Evolutionary conservation across 2,888 invertebrate genomes (phyloP), one percentile per base, ranked within the genome.

Genomic region (Ellobium chinense): DNA sequence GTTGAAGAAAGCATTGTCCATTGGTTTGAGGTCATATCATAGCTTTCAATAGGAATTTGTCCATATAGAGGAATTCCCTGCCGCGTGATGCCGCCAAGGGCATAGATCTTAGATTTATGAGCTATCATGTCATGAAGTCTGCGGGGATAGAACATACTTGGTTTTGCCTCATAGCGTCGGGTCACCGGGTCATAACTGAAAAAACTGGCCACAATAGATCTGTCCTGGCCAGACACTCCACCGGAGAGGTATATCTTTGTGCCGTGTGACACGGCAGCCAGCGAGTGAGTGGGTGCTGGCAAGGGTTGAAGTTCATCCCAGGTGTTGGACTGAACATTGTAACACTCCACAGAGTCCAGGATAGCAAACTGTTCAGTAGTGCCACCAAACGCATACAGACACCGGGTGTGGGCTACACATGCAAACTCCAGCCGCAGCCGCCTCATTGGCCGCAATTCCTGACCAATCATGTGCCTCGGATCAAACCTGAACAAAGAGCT

Each of bases 1-100:
- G 92, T 92, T 31, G 89, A 89, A 21, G 90, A 89, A 54, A 92
- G 85, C 81, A 91, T 86, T 2, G 91, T 92, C 92, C 92, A 92
- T 85, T 92, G 92, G 73, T 90, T 89, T 5, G 89, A 85, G 9
- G 83, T 68, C 69, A 90, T 85, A 77, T 88, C 87, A 85, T 88
- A 92, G 76, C 87, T 87, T 83, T 92, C 92, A 12, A 92, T 91
- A 12, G 92, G 91, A 76, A 92, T 91, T 83, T 91, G 91, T 31
- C 91, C 91, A 73, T 91, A 91, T 24, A 91, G 87, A 3, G 90
- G 91, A 5, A 89, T 89, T 5, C 89, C 90, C 65, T 90, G 91
- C 29, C 90, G 85, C 1, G 91, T 90, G 62, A 92, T 91, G 21
- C 92, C 92, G 1, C 92, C 92, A 56, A 91, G 84, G 9, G 92